Conservation (phyloP, 2,888 invertebrate genomes). For the Plemyria rubiginata region DNA sequence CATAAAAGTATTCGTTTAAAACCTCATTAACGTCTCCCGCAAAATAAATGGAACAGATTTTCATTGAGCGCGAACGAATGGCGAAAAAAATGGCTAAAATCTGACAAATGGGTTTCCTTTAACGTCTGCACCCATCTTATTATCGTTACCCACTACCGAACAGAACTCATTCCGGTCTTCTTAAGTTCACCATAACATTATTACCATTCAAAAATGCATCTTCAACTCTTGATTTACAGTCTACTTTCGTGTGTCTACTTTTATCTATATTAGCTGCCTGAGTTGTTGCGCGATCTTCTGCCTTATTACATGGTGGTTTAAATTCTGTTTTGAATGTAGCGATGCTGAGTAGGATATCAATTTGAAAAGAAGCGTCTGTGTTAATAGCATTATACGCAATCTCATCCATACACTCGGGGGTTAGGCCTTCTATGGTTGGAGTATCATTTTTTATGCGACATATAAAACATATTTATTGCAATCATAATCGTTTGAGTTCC, state of each 20-base stretch:
- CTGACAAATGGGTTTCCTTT: slow-evolving; percentile 85
- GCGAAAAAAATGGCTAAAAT: slow-evolving; percentile 81
- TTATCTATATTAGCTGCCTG: slow-evolving; percentile 50
- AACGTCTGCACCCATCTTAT: slow-evolving; percentile 85
- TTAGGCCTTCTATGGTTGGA: slow-evolving; percentile 76
- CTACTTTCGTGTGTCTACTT: slow-evolving; percentile 48
- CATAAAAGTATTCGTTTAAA: slow-evolving; percentile 53
- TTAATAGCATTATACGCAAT: slow-evolving; percentile 85
- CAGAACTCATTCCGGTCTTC: slow-evolving; percentile 81
- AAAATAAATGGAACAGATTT: slow-evolving; percentile 84
- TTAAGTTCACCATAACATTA: slow-evolving; percentile 59
- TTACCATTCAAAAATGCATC: slow-evolving; percentile 48
- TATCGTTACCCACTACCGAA: slow-evolving; percentile 83
- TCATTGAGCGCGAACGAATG: slow-evolving; percentile 78
- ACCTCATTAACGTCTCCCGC: slow-evolving; percentile 70
- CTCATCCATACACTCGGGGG: slow-evolving; percentile 84
- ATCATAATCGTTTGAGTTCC: slow-evolving; percentile 81
- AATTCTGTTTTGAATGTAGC: slow-evolving; percentile 55
- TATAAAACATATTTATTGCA: slow-evolving; percentile 85
- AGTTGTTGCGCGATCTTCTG: slow-evolving; percentile 43
- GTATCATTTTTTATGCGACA: slow-evolving; percentile 83
- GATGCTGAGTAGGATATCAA: slow-evolving; percentile 74
- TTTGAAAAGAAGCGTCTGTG: slow-evolving; percentile 85
- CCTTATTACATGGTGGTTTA: slow-evolving; percentile 45
- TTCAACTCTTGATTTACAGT: slow-evolving; percentile 44